Conservation (phyloP, 2,888 invertebrate species). For the Anoplius nigerrimus region DNA sequence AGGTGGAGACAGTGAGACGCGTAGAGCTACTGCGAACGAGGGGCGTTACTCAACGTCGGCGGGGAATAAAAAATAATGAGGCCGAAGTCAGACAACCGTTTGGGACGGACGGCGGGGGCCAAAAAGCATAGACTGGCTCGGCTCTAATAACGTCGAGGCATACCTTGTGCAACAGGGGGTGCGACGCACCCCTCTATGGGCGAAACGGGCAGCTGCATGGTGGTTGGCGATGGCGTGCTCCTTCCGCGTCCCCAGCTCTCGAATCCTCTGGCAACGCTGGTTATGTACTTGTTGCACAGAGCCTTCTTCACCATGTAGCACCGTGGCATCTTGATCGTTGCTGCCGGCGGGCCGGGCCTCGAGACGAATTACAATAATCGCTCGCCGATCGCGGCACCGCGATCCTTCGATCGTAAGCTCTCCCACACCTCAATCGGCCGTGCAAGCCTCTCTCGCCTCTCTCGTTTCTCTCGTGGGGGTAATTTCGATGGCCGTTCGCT, state of each 20-base stretch:
- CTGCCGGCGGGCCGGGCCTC: not conserved
- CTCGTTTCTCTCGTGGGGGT: too few relatives aligned
- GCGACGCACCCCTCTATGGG: slow-evolving; percentile 57
- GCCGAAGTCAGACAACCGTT: too few relatives aligned
- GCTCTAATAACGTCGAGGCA: not conserved
- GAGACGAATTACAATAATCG: too few relatives aligned
- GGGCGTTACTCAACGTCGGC: not conserved
- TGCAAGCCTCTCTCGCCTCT: too few relatives aligned
- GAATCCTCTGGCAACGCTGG: slow-evolving; percentile 69
- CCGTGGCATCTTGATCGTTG: slow-evolving; percentile 80
- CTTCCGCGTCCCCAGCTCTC: slow-evolving; percentile 69
- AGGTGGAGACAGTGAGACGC: too few relatives aligned
- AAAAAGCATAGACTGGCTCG: not conserved
- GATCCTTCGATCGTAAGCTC: too few relatives aligned
- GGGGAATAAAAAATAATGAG: too few relatives aligned
- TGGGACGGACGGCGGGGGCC: too few relatives aligned
- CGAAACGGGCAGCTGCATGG: slow-evolving; percentile 52
- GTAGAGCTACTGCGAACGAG: not conserved
- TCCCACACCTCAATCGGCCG: too few relatives aligned
- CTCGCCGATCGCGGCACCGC: too few relatives aligned
- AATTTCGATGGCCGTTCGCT: too few relatives aligned
- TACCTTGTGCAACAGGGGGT: slow-evolving; percentile 64
- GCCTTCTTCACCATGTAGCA: slow-evolving; percentile 86
- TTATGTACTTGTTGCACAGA: slow-evolving; percentile 76
- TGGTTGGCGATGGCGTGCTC: slow-evolving; percentile 64